Evolutionary conservation across 2,888 invertebrate species (phyloP).

Genomic region (Drosophila basisetae): DNA sequence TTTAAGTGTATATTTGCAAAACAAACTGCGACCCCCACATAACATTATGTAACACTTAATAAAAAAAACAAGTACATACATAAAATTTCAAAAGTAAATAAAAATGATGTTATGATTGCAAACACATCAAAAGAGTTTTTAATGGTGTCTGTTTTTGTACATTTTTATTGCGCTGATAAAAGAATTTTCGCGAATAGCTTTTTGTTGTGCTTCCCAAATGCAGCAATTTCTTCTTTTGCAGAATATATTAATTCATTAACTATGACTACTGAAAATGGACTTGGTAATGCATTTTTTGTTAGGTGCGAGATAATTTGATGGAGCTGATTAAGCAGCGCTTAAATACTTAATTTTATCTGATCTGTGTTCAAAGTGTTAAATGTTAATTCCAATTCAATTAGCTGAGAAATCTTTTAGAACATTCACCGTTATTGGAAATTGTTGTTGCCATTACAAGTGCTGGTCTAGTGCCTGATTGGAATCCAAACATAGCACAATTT

Average conservation of each 20-base stretch:
- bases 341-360: conserved; percentile 10
- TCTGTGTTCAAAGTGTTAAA: neutral
- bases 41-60: conserved; percentile 18
- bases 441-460: conserved; percentile 9
- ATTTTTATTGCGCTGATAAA: conserved; percentile 42
- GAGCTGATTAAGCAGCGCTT: neutral
- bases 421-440: conserved; percentile 26
- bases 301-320: neutral
- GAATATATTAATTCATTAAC: conserved; percentile 2
- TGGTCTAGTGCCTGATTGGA: conserved; percentile 48
- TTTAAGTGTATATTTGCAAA: conserved; percentile 21
- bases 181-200: conserved; percentile 16
- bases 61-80: conserved; percentile 11
- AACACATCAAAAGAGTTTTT: conserved; percentile 35
- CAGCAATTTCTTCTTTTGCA: neutral
- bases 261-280: neutral
- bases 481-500: conserved; percentile 56
- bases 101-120: conserved; percentile 21
- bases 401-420: conserved; percentile 28
- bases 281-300: conserved; percentile 1
- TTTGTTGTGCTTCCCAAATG: neutral
- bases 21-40: neutral
- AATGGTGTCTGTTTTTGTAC: conserved; percentile 9
- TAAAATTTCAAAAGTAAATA: neutral
- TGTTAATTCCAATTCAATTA: conserved; percentile 44